Evolutionary conservation across 1,140 invertebrate species (phyloP).

Genomic region (Goniozus legneri): DNA sequence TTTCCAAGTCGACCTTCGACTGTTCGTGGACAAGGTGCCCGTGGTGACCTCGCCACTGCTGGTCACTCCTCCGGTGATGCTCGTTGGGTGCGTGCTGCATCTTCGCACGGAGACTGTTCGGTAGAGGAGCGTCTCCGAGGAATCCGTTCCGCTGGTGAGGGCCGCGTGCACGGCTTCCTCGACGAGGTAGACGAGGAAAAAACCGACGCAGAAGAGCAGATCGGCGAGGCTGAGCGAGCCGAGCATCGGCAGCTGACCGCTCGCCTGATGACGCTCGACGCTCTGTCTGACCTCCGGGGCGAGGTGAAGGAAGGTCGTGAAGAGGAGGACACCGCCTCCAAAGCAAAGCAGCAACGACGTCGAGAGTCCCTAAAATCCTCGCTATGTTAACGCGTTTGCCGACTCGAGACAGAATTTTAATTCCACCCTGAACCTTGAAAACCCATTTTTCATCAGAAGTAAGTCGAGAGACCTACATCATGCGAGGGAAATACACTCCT

Average conservation of each 20-base stretch:
- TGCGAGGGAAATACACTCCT: too few species aligned
- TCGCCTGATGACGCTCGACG: slow-evolving; percentile 47
- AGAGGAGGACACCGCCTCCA: slow-evolving; percentile 77
- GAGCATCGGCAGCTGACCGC: slow-evolving; percentile 39
- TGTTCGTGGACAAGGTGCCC: slow-evolving; percentile 21
- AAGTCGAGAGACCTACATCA: too few species aligned
- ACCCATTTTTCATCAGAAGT: too few species aligned
- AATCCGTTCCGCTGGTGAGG: slow-evolving; percentile 51
- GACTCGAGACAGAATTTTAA: too few species aligned
- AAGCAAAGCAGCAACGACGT: slow-evolving; percentile 69
- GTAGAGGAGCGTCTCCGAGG: slow-evolving; percentile 55
- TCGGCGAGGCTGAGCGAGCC: slow-evolving; percentile 61
- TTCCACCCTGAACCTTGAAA: too few species aligned
- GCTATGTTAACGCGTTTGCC: too few species aligned
- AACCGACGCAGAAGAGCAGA: slow-evolving; percentile 66
- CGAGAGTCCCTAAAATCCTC: slow-evolving; percentile 51
- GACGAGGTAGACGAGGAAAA: slow-evolving; percentile 71
- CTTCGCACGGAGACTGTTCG: slow-evolving; percentile 57
- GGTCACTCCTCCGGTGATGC: slow-evolving; percentile 16
- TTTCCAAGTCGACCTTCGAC: slow-evolving; percentile 16
- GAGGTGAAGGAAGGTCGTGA: slow-evolving; percentile 73
- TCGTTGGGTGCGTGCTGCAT: slow-evolving; percentile 45
- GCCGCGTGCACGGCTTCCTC: slow-evolving; percentile 68
- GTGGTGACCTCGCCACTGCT: slow-evolving; percentile 21
- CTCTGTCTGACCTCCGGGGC: slow-evolving; percentile 70